Evolutionary conservation across 2,797 vertebrate genomes (phyloP), one percentile per base, ranked within the genome.

Genomic region (Leucoraja ocellata): DNA sequence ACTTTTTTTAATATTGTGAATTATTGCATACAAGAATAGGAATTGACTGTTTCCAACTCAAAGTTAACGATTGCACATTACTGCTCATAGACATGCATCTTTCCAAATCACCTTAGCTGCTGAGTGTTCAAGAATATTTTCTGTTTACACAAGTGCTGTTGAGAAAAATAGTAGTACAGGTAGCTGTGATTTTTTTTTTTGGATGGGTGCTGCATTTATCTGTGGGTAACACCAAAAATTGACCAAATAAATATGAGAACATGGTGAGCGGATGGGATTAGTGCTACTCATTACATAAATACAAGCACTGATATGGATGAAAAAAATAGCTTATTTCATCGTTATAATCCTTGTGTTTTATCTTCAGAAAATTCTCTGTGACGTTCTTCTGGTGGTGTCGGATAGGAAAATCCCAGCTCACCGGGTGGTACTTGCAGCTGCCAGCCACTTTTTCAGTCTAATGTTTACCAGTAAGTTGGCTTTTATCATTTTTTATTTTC

Each of bases 401-500:
- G 99, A 98, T 81, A 98, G 97, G 95, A 98, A 98, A 95, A 98
- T 99, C 39, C 97, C 97, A 65, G 98, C 98, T 92, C 99, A 99
- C 95, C 97, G 99, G 94, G 98, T 99, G 80, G 98, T 99, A n/a
- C 96, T 99, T 93, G 97, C 99, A 93, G 98, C 98, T 93, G 98
- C 98, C 80, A 99, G 99, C 95, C 98, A 98, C 94, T 99, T 99
- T 96, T 99, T 99, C 97, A 99, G 98, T 95, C 97, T 99, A 95
- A 99, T 99, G 99, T 99, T 99, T 95, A 99, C 98, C 93, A 98
- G 98, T 99, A 96, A 98, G 98, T 97, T 91, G 94, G 25, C 84
- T 79, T 93, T 93, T 94, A 94, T 77, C 16, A n/a, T 93, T 93
- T 93, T 63, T 2, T 71, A 93, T 23, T 65, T 79, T 68, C 77